Conservation (phyloP, 2,888 invertebrate genomes). For the Mesoligia furuncula region DNA sequence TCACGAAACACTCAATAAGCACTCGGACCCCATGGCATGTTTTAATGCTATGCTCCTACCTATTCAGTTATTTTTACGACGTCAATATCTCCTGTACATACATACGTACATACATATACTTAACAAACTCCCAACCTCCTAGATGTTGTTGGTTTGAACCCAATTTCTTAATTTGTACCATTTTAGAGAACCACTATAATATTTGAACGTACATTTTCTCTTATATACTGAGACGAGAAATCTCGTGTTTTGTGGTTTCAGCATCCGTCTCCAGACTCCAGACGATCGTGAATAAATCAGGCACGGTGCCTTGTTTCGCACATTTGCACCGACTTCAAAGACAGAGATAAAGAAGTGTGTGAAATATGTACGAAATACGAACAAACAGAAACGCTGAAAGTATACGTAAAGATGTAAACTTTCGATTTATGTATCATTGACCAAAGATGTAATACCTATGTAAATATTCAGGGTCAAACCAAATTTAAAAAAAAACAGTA, state of each 20-base stretch:
- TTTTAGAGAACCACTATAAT: not conserved
- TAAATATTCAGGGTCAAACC: not conserved
- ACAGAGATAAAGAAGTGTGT: not conserved
- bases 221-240: conserved; percentile 7
- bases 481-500: too few species aligned
- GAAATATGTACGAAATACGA: conserved; percentile 17
- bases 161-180: not conserved
- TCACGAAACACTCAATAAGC: too few species aligned
- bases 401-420: not conserved
- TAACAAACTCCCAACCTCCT: not conserved
- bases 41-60: not conserved
- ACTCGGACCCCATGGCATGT: too few species aligned
- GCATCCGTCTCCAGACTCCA: conserved; percentile 14
- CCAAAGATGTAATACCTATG: not conserved
- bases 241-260: conserved; percentile 30
- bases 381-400: conserved; percentile 5
- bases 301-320: not conserved
- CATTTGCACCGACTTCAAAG: conserved; percentile 13
- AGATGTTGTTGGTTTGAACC: not conserved
- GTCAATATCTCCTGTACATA: not conserved
- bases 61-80: conserved; percentile 7
- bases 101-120: not conserved
- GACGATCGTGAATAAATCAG: conserved; percentile 45
- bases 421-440: not conserved
- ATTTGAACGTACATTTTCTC: conserved; percentile 11